Conservation (phyloP, 2,113 vertebrate species). For the Microtus ochrogaster region DNA sequence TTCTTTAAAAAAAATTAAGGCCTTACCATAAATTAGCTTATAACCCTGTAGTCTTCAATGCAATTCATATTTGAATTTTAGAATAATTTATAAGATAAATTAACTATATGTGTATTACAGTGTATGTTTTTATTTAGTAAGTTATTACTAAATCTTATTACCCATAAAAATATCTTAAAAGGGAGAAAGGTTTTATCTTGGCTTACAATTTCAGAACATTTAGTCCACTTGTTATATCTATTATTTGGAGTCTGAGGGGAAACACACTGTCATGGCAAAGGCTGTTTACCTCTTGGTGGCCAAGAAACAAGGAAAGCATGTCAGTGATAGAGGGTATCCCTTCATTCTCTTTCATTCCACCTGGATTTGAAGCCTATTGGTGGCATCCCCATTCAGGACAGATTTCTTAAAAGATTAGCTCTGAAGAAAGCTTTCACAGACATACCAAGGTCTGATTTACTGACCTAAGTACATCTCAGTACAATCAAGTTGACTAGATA, state of each 20-base stretch:
- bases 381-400: background rate
- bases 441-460: background rate
- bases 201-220: background rate
- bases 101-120: background rate
- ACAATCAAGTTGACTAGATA: background rate
- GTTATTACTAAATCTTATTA: background rate
- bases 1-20: background rate
- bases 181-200: background rate
- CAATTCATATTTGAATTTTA: background rate
- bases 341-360: background rate
- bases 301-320: background rate
- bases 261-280: background rate
- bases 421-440: background rate
- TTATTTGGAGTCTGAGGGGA: background rate
- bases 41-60: background rate
- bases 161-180: background rate
- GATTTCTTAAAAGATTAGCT: background rate
- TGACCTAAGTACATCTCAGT: background rate
- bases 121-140: background rate
- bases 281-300: too few relatives aligned
- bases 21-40: background rate
- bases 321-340: background rate
- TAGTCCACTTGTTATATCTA: background rate
- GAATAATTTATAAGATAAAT: background rate
- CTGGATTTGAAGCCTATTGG: background rate